A percentile compares a stretch with the other conserved stretches of the same genome.
phyloP scores from a whole-genome alignment of 2,888 invertebrate genomes.

The Chrysodeixis includens region DNA sequence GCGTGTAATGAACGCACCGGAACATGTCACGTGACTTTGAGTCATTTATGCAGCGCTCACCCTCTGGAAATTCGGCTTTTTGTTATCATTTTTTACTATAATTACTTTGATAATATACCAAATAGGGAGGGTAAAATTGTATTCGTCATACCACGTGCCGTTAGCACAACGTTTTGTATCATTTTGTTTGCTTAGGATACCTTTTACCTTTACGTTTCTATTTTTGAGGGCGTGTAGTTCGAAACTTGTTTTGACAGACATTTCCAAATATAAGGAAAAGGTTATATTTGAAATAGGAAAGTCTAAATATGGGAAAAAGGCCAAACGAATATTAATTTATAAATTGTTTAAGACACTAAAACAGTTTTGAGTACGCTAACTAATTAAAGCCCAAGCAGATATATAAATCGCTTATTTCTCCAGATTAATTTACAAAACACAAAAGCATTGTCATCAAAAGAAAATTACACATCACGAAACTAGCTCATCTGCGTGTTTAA shows the following conservation, averaged over 20 bases:
- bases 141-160: conserved; percentile 40
- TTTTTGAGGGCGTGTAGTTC: not conserved
- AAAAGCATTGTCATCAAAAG: conserved; percentile 62
- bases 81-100: conserved; percentile 55
- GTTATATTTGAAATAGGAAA: not conserved
- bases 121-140: conserved; percentile 39
- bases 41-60: conserved; percentile 61
- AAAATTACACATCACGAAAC: conserved; percentile 67
- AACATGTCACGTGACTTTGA: conserved; percentile 68
- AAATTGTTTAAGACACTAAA: not conserved
- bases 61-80: conserved; percentile 51
- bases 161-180: conserved; percentile 28
- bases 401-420: conserved; percentile 39
- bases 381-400: conserved; percentile 36
- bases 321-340: not conserved
- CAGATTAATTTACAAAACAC: conserved; percentile 54
- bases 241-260: not conserved
- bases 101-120: conserved; percentile 56
- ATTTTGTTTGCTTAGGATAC: conserved; percentile 48
- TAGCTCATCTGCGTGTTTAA: conserved; percentile 67
- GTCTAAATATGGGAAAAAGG: not conserved
- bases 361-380: not conserved
- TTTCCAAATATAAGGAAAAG: not conserved
- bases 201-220: conserved; percentile 4
- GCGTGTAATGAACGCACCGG: conserved; percentile 60